phyloP scores from a whole-genome alignment of 2,797 vertebrate genomes.

The Dryobates pubescens region DNA sequence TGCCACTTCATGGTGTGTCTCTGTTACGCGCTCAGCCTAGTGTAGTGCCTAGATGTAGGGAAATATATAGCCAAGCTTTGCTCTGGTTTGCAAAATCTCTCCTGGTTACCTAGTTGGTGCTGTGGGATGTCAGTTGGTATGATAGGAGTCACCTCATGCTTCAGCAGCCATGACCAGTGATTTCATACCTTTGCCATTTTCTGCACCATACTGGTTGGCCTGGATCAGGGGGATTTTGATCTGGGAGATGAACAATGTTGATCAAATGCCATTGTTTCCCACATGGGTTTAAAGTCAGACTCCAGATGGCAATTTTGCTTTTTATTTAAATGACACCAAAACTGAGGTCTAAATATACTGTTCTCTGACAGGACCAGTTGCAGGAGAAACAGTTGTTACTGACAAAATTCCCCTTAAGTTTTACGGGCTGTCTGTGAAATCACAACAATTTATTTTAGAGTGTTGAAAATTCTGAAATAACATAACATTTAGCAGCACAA shows the following conservation, averaged over 20 bases:
- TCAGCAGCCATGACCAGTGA: background rate
- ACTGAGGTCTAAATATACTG: background rate
- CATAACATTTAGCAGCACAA: background rate
- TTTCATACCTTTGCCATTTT: background rate
- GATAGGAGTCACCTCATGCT: background rate
- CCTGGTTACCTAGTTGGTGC: accelerated
- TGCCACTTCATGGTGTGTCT: background rate
- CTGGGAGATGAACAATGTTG: background rate
- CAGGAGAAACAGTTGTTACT: background rate
- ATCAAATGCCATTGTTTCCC: background rate
- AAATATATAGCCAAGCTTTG: background rate
- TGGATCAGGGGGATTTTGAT: background rate
- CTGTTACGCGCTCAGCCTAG: background rate
- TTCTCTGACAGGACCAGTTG: background rate
- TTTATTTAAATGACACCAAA: background rate
- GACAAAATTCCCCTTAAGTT: background rate
- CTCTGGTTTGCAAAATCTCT: background rate
- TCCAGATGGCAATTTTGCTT: background rate
- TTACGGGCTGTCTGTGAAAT: background rate
- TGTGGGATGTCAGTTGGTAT: background rate
- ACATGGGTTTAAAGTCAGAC: background rate
- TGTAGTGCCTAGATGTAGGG: accelerated
- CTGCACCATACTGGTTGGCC: background rate
- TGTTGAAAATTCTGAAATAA: background rate
- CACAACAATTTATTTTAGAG: background rate